Conservation (phyloP, 2,888 invertebrate genomes). For the Dorcus hopei region DNA sequence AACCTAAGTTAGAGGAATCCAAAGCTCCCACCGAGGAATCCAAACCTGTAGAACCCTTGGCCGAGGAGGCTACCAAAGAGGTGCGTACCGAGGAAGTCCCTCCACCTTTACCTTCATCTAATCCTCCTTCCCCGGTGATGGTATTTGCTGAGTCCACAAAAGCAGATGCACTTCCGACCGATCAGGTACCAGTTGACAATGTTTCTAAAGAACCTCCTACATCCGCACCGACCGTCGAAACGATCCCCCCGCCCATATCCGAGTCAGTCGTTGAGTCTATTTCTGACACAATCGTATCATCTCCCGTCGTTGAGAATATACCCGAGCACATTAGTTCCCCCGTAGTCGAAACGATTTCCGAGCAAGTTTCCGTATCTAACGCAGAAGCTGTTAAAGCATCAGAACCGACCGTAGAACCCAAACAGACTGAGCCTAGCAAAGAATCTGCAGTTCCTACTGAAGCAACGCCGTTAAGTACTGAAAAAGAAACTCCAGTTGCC, state of each 20-base stretch:
- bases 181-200: conserved; percentile 19
- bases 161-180: conserved; percentile 51
- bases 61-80: conserved; percentile 45
- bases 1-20: conserved; percentile 24
- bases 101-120: conserved; percentile 71
- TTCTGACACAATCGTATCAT: conserved; percentile 9
- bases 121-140: conserved; percentile 73
- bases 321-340: conserved; percentile 5
- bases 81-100: conserved; percentile 66
- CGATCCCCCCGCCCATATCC: conserved; percentile 17
- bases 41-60: conserved; percentile 24
- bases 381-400: conserved; percentile 1
- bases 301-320: conserved; percentile 13
- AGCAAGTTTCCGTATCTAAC: conserved; percentile 8
- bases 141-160: conserved; percentile 69
- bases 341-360: conserved; percentile 10
- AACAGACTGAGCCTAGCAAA: conserved; percentile 1
- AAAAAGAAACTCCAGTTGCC: conserved; percentile 6
- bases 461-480: conserved; percentile 5
- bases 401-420: conserved; percentile 6
- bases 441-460: conserved; percentile 4
- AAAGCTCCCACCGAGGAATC: conserved; percentile 16
- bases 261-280: conserved; percentile 7
- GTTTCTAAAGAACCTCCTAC: conserved; percentile 15
- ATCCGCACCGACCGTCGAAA: conserved; percentile 26